phyloP scores from a whole-genome alignment of 2,888 invertebrate species.

The Tipula unca region DNA sequence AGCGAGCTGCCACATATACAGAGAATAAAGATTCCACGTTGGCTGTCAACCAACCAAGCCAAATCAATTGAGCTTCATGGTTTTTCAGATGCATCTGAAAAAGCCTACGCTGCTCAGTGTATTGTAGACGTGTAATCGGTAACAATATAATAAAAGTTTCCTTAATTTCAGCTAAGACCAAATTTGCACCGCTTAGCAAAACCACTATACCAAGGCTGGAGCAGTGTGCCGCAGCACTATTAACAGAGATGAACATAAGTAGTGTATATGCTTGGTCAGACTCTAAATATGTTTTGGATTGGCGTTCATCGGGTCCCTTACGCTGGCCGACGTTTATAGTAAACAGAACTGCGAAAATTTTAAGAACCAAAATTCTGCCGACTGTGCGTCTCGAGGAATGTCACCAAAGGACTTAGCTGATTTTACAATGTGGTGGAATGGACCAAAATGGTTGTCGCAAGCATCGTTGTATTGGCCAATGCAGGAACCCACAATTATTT shows the following conservation, averaged over 20 bases:
- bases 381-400: not conserved
- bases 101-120: not conserved
- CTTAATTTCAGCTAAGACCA: not conserved
- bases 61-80: not conserved
- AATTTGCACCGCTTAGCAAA: too few relatives aligned
- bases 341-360: not conserved
- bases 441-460: not conserved
- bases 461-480: not conserved
- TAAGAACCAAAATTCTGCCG: not conserved
- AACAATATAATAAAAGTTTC: not conserved
- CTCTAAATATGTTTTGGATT: not conserved
- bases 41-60: not conserved
- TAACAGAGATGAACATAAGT: not conserved
- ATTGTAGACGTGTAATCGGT: not conserved
- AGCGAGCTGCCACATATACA: not conserved
- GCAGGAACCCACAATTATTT: too few relatives aligned
- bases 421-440: too few relatives aligned
- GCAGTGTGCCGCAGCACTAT: not conserved
- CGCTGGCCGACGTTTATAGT: not conserved
- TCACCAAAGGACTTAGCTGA: too few relatives aligned
- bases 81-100: not conserved
- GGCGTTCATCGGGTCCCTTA: not conserved
- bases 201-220: too few relatives aligned
- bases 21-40: not conserved
- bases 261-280: not conserved